Evolutionary conservation across 2,888 invertebrate genomes (phyloP).

Genomic region (Netelia fuscicornis): DNA sequence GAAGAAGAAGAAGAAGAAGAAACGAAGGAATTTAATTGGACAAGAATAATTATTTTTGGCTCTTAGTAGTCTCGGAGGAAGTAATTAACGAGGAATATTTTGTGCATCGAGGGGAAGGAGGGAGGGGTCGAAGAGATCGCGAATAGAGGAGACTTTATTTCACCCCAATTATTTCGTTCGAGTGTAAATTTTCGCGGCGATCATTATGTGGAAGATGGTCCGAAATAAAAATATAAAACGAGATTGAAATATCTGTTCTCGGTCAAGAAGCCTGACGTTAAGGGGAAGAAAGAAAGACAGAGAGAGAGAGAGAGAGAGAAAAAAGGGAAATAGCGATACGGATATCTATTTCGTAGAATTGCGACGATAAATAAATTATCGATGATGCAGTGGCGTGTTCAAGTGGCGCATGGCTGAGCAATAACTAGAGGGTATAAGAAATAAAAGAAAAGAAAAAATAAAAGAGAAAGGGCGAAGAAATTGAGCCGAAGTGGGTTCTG

Average conservation of each 20-base stretch:
- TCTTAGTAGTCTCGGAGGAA: not conserved
- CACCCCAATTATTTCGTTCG: not conserved
- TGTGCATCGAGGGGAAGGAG: not conserved
- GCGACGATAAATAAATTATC: constrained; percentile 51
- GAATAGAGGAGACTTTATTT: not conserved
- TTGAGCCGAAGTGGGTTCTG: not conserved
- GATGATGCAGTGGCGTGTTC: constrained; percentile 13
- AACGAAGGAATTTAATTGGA: constrained; percentile 7
- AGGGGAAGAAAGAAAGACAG: not conserved
- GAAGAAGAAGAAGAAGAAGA: not conserved
- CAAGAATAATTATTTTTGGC: constrained; percentile 3
- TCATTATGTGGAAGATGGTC: not conserved
- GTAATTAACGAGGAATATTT: constrained; percentile 3
- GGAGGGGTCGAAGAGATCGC: not conserved
- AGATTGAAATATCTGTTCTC: too few relatives aligned
- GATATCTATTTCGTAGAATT: constrained; percentile 2
- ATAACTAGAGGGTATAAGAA: constrained; percentile 34
- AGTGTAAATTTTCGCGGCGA: not conserved
- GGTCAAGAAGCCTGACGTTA: not conserved
- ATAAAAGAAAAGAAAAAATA: constrained; percentile 9
- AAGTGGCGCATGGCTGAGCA: constrained; percentile 36
- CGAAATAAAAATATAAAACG: not conserved
- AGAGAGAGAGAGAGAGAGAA: not conserved
- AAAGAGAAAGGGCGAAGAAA: not conserved
- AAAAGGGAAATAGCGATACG: not conserved